Evolutionary conservation across 2,888 invertebrate genomes (phyloP).

Genomic region (Scaptomyza reducta): DNA sequence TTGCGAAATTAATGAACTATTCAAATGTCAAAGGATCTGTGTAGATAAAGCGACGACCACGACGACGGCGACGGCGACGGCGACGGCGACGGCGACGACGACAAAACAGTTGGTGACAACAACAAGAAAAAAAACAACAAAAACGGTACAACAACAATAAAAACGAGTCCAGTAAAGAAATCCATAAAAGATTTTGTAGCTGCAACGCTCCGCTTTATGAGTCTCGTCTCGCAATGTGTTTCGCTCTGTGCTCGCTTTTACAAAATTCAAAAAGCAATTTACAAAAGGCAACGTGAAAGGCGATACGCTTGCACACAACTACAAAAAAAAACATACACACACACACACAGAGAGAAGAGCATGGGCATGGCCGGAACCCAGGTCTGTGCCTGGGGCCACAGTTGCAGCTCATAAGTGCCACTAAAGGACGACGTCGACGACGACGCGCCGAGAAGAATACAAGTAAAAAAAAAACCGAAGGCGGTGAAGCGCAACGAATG

Average conservation of each 20-base stretch:
- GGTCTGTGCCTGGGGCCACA: conserved; percentile 45
- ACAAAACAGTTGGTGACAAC: conserved; percentile 76
- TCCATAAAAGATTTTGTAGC: conserved; percentile 77
- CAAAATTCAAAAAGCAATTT: conserved; percentile 80
- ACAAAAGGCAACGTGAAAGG: conserved; percentile 78
- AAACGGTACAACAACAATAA: conserved; percentile 63
- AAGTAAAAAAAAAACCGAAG: conserved; percentile 35
- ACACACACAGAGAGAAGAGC: conserved; percentile 9
- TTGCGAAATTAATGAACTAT: conserved; percentile 79
- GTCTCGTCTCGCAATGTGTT: conserved; percentile 40
- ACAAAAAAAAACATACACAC: conserved; percentile 17
- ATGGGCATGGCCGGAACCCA: conserved; percentile 43
- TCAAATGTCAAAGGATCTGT: conserved; percentile 80
- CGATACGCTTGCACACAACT: conserved; percentile 63
- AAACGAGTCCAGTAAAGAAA: conserved; percentile 76
- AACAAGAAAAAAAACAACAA: conserved; percentile 35
- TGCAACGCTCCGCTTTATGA: conserved; percentile 70
- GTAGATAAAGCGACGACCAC: conserved; percentile 59
- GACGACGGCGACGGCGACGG: conserved; percentile 48
- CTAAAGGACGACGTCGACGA: conserved; percentile 60
- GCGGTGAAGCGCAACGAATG: conserved; percentile 58
- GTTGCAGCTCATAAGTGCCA: conserved; percentile 67
- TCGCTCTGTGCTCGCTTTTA: conserved; percentile 63
- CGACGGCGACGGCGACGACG: conserved; percentile 63
- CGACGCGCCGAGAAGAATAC: conserved; percentile 31